Base-by-base conservation (phyloP, 2,888 invertebrate species). In the Macropis europaea region DNA sequence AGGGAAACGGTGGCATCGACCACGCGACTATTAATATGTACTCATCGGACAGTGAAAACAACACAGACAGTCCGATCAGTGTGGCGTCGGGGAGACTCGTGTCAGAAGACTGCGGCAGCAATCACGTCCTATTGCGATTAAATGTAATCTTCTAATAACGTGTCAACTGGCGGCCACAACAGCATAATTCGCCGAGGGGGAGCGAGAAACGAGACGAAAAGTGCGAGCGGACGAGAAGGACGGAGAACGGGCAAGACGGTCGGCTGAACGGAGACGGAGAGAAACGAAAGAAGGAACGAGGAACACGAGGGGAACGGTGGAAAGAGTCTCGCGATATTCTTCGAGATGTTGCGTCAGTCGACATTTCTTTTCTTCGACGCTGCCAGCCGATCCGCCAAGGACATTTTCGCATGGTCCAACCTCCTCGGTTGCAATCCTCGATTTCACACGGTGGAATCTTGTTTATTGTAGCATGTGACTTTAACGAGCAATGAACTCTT, bases 61-160 rank as follows among this genome's bases (percentile, higher is more conserved):
- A 74, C 60, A 30, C 54, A 28, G 50, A 43, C 42, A 13, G 28
- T 52, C 34, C 17, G 54, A 76, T 67, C 62, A 70, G 15, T n/a
- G 22, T 32, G 60, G 66, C 59, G 71, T 64, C 63, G 63, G 9
- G 30, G 7, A 48, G 69, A 45, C 48, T 17, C n/a, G 32, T 64
- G 70, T 66, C 64, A 76, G 79, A 80, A 80, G 72, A 66, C 68
- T 40, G 57, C 45, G 72, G 61, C 38, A 72, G 69, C 81, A 81
- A 84, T 85, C 81, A 73, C 76, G 79, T 72, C 69, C 81, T 73
- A 77, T 82, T 82, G 80, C 82, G 78, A 82, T 80, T 77, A 77
- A 85, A 84, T 77, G 77, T 84, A 85, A 85, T 85, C 79, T 82
- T 85, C 81, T 82, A 86, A 86, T 86, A 84, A 83, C 71, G 79